These are phyloP conservation scores for Holotrichia oblita DNA, from an alignment of 1,140 invertebrate species.

Conservation along the genomic window DNA sequence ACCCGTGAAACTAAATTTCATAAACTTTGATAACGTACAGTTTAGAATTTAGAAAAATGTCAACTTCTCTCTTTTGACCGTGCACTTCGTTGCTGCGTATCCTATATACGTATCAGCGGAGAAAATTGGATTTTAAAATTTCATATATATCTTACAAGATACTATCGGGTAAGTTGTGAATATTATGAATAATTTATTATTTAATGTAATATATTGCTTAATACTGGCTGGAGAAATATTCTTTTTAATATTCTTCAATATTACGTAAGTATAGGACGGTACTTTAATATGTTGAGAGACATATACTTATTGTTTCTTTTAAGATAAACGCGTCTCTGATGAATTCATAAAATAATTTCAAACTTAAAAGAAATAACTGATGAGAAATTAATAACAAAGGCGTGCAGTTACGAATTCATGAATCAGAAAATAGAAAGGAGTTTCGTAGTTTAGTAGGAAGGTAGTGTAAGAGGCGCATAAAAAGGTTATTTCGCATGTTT, in stretches of 20 bases:
- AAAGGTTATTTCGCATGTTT: too few species aligned
- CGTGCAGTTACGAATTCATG: too few species aligned
- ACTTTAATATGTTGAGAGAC: too few species aligned
- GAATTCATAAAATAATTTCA: too few species aligned
- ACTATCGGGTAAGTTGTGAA: not conserved
- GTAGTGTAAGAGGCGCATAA: too few species aligned
- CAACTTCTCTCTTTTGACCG: not conserved
- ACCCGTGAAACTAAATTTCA: not conserved
- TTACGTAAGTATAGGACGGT: not conserved
- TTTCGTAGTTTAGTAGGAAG: too few species aligned
- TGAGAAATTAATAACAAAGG: too few species aligned
- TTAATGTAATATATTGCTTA: not conserved
- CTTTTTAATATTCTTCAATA: conserved; percentile 8
- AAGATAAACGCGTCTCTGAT: too few species aligned
- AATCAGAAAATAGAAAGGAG: too few species aligned
- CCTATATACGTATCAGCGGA: not conserved
- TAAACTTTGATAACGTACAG: not conserved
- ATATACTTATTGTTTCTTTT: too few species aligned
- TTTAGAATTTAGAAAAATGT: conserved; percentile 12
- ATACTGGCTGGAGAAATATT: not conserved
- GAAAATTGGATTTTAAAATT: conserved; percentile 21
- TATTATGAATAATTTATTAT: not conserved
- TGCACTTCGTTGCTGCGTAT: not conserved
- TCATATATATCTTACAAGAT: conserved; percentile 8
- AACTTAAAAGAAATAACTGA: too few species aligned